Evolutionary conservation across 2,888 invertebrate species (phyloP), one percentile per base, ranked within the genome.

Genomic region (Tenthredo scrophulariae): DNA sequence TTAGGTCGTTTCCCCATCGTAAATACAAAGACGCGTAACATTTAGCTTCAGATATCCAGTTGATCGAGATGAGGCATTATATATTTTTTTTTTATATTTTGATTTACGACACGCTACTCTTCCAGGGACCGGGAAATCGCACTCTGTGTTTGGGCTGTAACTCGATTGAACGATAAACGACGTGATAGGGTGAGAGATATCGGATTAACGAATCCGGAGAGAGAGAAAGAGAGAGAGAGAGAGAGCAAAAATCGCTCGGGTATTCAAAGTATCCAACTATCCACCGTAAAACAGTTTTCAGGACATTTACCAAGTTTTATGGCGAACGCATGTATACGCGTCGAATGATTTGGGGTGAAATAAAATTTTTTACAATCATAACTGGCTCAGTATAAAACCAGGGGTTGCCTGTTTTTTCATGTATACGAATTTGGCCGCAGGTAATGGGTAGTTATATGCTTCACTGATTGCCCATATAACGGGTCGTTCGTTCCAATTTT

Each of bases 351-450:
- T n/a, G 29, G 77, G 77, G 13, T 10, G 54, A 67, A 77, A 77
- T 77, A 77, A 40, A 75, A 77, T 54, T 6, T 67, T 77, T 54
- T 33, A 54, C 77, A 33, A 54, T 77, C 77, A 77, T 77, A 54
- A 77, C 77, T n/a, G 50, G 77, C 50, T 33, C 46, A 43, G 75
- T 75, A 29, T 29, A 54, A 54, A 77, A 77, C 50, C 77, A 9
- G 50, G 77, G 77, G 29, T 54, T 43, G 29, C 70, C 29, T 18
- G 26, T 33, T 50, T 77, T 77, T 77, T 54, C 54, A 77, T 33
- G 37, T 18, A 77, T 22, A 33, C 54, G 29, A 54, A 33, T 54
- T 50, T 50, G 4, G 50, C 13, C 15, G 9, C 50, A 33, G 10
- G 50, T 77, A 50, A 54, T 22, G 29, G 50, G 26, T 9, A n/a